Evolutionary conservation across 2,113 vertebrate genomes (phyloP).

Genomic region (Willisornis vidua): DNA sequence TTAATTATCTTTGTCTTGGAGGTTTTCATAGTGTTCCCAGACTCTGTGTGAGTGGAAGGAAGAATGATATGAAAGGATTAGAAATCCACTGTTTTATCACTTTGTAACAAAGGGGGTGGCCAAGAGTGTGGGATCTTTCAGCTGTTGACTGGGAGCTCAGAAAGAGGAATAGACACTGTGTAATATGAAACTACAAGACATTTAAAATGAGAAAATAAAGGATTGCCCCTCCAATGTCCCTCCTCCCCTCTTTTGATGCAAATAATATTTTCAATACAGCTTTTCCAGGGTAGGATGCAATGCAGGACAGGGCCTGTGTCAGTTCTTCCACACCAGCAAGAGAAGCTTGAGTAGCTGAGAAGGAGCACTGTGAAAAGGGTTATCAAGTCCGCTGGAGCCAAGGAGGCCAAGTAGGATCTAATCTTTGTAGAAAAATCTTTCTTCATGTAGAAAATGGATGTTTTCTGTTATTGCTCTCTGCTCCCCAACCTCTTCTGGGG

Average conservation of each 20-base stretch:
- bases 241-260: not conserved
- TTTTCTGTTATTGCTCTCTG: not conserved
- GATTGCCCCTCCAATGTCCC: accelerated
- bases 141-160: not conserved
- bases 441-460: not conserved
- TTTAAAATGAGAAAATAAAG: not conserved
- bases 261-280: not conserved
- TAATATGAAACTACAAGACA: not conserved
- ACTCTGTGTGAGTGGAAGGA: not conserved
- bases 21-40: not conserved
- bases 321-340: not conserved
- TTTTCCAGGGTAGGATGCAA: not conserved
- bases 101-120: not conserved
- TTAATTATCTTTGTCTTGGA: constrained; percentile 34
- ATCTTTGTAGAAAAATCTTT: not conserved
- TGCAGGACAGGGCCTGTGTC: not conserved
- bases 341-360: not conserved
- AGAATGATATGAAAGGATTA: not conserved
- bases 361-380: not conserved
- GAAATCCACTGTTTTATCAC: not conserved
- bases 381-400: not conserved
- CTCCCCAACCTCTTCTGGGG: not conserved
- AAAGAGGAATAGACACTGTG: not conserved
- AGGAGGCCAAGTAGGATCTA: not conserved
- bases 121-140: not conserved